These are phyloP conservation scores for Sparus aurata DNA, from an alignment of 2,797 vertebrate genomes.

Conservation along the genomic window DNA sequence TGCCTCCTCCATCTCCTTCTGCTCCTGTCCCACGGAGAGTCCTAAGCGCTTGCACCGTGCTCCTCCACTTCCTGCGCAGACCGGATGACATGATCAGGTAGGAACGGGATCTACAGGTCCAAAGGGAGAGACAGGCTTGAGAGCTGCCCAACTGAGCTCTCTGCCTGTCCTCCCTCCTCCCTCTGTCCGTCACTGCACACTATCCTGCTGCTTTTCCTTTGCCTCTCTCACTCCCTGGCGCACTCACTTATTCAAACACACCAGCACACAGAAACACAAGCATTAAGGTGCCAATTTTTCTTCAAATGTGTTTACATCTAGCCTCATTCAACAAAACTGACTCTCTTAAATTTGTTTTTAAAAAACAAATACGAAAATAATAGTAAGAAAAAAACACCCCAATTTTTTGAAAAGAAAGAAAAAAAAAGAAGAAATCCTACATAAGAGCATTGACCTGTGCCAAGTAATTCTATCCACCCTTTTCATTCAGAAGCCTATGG, in stretches of 20 bases:
- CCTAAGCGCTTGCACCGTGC: slow-evolving; percentile 25
- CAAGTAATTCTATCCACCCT: too few relatives aligned
- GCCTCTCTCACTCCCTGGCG: slow-evolving; percentile 14
- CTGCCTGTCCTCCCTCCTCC: slow-evolving; percentile 28
- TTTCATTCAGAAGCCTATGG: too few relatives aligned
- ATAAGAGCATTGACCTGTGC: background rate
- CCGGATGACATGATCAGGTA: slow-evolving; percentile 55
- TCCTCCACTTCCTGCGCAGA: slow-evolving; percentile 59
- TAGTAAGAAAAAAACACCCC: too few relatives aligned
- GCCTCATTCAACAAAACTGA: background rate
- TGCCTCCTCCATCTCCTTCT: slow-evolving; percentile 47
- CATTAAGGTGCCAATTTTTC: background rate
- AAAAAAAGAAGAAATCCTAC: too few relatives aligned
- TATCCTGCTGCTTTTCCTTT: slow-evolving; percentile 33
- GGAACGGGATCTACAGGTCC: slow-evolving; percentile 24
- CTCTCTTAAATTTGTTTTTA: background rate
- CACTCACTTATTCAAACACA: background rate
- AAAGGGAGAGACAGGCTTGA: background rate
- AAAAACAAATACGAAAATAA: accelerated
- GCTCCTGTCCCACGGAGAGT: slow-evolving; percentile 44
- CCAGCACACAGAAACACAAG: background rate
- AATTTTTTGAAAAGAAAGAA: too few relatives aligned
- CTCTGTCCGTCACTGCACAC: slow-evolving; percentile 31
- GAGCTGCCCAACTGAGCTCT: slow-evolving; percentile 22
- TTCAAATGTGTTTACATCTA: background rate